A percentile compares a stretch with the other conserved stretches of the same genome.
Evolutionary conservation across 2,888 invertebrate genomes (phyloP).

Genomic region (Acronicta psi): DNA sequence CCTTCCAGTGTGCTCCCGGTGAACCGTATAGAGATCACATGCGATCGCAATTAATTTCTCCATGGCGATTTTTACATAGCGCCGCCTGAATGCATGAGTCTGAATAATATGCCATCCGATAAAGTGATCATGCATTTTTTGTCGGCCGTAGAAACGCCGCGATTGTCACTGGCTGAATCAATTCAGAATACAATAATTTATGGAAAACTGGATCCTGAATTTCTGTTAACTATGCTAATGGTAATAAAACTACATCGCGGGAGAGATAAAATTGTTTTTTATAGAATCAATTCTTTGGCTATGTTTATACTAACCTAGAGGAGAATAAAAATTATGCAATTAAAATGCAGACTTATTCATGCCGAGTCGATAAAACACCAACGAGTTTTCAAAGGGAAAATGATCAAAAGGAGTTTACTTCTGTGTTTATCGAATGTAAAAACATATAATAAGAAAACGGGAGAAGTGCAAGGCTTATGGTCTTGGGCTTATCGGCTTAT

Average conservation of each 20-base stretch:
- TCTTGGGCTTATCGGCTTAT: no score
- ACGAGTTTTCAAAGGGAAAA: slow-evolving; percentile 21
- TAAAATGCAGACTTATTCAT: not conserved
- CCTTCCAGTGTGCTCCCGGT: slow-evolving; percentile 27
- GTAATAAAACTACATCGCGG: slow-evolving; percentile 4
- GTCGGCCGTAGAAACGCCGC: not conserved
- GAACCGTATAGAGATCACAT: slow-evolving; percentile 43
- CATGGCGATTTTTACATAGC: slow-evolving; percentile 35
- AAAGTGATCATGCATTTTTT: slow-evolving; percentile 8
- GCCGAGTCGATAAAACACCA: slow-evolving; percentile 1
- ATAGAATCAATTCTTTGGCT: slow-evolving; percentile 2
- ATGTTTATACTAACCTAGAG: slow-evolving; percentile 14
- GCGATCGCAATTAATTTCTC: slow-evolving; percentile 46
- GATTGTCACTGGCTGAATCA: not conserved
- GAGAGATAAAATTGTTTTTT: not conserved
- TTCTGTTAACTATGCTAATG: slow-evolving; percentile 9
- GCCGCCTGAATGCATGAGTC: slow-evolving; percentile 7
- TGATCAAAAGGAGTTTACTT: slow-evolving; percentile 22
- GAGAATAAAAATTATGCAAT: slow-evolving; percentile 1
- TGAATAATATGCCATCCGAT: slow-evolving; percentile 4
- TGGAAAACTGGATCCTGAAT: not conserved
- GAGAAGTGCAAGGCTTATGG: slow-evolving; percentile 14
- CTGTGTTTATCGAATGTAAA: slow-evolving; percentile 20
- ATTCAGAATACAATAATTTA: slow-evolving; percentile 14
- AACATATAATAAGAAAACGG: slow-evolving; percentile 29